Conservation (phyloP, 2,888 invertebrate species). For the Spodoptera exigua region DNA sequence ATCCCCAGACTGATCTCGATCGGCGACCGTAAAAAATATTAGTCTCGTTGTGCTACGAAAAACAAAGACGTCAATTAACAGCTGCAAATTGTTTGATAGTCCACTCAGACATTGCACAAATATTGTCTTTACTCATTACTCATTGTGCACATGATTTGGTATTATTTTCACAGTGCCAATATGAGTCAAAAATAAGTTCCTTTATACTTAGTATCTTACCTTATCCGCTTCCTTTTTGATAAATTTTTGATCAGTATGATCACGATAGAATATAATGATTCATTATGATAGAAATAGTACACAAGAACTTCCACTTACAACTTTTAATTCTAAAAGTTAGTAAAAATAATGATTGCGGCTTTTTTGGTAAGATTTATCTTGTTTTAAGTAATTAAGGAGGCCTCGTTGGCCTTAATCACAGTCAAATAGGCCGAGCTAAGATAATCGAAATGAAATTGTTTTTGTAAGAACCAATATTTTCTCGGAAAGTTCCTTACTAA, state of each 20-base stretch:
- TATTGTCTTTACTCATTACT: too few species aligned
- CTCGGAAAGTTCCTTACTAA: too few species aligned
- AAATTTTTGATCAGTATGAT: not conserved
- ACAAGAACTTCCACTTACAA: too few species aligned
- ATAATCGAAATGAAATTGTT: not conserved
- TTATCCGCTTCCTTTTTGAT: not conserved
- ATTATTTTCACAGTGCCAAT: not conserved
- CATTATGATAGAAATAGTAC: too few species aligned
- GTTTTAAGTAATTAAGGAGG: too few species aligned
- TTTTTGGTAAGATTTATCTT: too few species aligned
- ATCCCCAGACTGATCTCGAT: slow-evolving; percentile 78
- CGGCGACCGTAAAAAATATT: slow-evolving; percentile 71
- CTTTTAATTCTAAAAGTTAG: too few species aligned
- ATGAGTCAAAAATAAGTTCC: not conserved
- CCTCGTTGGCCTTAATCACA: not conserved
- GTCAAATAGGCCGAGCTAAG: not conserved
- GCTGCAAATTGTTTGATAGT: slow-evolving; percentile 61
- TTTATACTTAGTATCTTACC: not conserved
- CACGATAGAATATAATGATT: too few species aligned
- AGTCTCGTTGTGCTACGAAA: slow-evolving; percentile 64
- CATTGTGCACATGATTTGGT: too few species aligned
- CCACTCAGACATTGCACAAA: slow-evolving; percentile 16
- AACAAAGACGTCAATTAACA: slow-evolving; percentile 72
- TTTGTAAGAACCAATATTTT: not conserved
- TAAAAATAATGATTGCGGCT: too few species aligned